Evolutionary conservation across 2,797 vertebrate genomes (phyloP).

Genomic region (Poliocrania exsul): DNA sequence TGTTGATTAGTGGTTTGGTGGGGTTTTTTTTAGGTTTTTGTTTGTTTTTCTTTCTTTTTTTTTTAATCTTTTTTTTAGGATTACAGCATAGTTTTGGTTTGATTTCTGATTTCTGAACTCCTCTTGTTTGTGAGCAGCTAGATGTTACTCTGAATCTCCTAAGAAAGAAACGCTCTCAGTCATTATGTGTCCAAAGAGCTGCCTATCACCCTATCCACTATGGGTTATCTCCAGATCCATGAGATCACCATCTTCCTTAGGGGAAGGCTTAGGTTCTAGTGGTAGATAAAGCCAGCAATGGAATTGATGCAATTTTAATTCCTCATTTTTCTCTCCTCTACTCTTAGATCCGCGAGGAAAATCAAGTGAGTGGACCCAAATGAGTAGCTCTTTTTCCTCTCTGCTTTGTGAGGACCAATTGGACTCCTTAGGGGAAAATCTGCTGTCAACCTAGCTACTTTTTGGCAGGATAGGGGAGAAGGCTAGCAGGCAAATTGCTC

Average conservation of each 20-base stretch:
- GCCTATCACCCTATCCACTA: not conserved
- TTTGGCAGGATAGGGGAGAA: not conserved
- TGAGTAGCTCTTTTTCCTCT: not conserved
- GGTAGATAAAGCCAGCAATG: not conserved
- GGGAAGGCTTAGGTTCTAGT: not conserved
- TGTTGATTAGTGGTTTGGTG: too few relatives aligned
- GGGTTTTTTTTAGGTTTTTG: too few relatives aligned
- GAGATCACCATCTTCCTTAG: not conserved
- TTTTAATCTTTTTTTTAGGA: not conserved
- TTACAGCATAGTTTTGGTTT: not conserved
- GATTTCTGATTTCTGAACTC: not conserved
- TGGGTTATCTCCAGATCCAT: not conserved
- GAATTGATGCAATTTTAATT: not conserved
- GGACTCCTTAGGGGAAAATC: not conserved
- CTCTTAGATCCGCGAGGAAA: not conserved
- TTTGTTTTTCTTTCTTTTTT: not conserved
- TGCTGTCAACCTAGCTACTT: not conserved
- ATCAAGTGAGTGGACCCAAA: not conserved
- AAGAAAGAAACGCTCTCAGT: not conserved
- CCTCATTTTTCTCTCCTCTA: not conserved
- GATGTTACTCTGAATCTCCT: not conserved
- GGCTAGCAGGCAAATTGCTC: not conserved
- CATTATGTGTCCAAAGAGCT: not conserved
- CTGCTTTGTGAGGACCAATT: not conserved
- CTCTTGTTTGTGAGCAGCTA: not conserved